phyloP scores from a whole-genome alignment of 1,140 invertebrate genomes.

The Trialeurodes vaporariorum region DNA sequence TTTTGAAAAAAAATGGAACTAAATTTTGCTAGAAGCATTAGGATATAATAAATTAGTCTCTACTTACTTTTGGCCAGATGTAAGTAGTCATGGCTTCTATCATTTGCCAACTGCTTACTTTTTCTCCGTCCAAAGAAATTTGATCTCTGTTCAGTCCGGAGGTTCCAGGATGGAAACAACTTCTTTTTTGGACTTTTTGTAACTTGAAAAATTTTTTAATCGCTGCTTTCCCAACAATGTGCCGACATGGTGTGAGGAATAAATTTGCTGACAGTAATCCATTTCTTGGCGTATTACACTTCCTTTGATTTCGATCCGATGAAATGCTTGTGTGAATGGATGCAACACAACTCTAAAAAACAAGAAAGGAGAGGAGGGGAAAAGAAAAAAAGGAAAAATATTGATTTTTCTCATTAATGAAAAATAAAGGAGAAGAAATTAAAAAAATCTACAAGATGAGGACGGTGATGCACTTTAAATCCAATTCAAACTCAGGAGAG shows the following conservation, averaged over 20 bases:
- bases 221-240: not conserved
- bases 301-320: not conserved
- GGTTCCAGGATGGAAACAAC: slow-evolving; percentile 83
- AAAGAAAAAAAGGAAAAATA: no score
- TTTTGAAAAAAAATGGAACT: no score
- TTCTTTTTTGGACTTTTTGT: slow-evolving; percentile 48
- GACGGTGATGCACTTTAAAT: no score
- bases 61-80: slow-evolving; percentile 83
- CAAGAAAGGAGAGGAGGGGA: no score
- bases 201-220: not conserved
- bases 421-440: no score
- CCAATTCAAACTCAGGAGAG: no score
- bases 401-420: no score
- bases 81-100: slow-evolving; percentile 76
- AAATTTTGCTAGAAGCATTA: no score
- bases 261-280: not conserved
- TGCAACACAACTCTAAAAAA: not conserved
- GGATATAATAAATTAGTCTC: no score
- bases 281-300: not conserved
- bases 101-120: slow-evolving; percentile 66
- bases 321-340: not conserved
- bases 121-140: slow-evolving; percentile 43
- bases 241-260: not conserved
- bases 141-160: slow-evolving; percentile 51
- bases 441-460: no score